Conservation (phyloP, 2,888 invertebrate species). For the Caenorhabditis sp. region DNA sequence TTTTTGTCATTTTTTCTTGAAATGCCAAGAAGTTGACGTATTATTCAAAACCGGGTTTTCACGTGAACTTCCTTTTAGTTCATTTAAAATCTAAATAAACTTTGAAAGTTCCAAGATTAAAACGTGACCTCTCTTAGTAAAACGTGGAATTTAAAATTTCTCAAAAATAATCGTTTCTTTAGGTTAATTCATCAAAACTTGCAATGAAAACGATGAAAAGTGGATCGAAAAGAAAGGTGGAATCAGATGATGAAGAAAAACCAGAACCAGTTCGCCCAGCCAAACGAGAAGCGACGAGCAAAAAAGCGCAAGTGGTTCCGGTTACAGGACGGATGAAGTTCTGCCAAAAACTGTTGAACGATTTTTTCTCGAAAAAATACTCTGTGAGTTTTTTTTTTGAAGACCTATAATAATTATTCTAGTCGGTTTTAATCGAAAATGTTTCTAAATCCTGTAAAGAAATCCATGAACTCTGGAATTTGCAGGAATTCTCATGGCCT, state of each 20-base stretch:
- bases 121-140: neutral
- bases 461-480: neutral
- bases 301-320: conserved; percentile 15
- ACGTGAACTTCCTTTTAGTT: no score
- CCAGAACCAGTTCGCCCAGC: conserved; percentile 9
- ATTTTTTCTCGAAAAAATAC: conserved; percentile 71
- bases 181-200: neutral
- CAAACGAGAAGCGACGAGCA: conserved; percentile 23
- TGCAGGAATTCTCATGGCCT: conserved; percentile 84
- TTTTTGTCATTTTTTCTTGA: no score
- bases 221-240: conserved; percentile 29
- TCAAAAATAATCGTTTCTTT: neutral
- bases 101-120: neutral
- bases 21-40: no score
- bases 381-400: conserved; percentile 10
- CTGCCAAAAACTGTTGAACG: conserved; percentile 71
- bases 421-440: no score
- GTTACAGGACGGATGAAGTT: conserved; percentile 60
- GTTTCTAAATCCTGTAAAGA: neutral
- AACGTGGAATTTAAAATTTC: neutral
- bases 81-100: no score
- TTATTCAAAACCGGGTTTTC: no score
- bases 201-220: conserved; percentile 5
- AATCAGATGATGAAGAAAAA: conserved; percentile 32
- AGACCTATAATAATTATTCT: no score